Evolutionary conservation across 2,797 vertebrate genomes (phyloP), one percentile per base, ranked within the genome.

Genomic region (Sphenodon punctatus): DNA sequence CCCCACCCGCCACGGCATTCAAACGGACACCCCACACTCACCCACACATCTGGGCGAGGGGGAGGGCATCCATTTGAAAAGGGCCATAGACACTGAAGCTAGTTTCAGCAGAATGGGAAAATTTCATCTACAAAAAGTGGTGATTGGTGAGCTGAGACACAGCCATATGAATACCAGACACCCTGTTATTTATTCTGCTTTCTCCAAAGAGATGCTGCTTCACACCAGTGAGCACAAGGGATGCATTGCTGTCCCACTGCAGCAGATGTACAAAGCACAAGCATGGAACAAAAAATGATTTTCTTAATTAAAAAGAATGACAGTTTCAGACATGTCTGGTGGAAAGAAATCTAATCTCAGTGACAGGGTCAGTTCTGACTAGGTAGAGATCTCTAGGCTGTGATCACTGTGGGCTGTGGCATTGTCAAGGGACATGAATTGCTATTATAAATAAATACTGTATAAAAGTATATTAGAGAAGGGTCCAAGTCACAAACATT

Each of bases 241-340:
- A 30, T 39, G n/a, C 1, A 2, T 0, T 39, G 39, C 27, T 49
- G 73, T n/a, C n/a, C 58, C 2, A 1, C 19, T 27, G 60, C 25
- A 30, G n/a, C 4, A n/a, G 45, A 30, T 64, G 72, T 58, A 39
- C 41, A 53, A 38, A 27, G 27, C 2, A 60, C 27, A 27, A 80
- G 30, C 0, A 3, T 0, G 27, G 45, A 39, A 68, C 16, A 19
- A 5, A 4, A 7, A 12, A 69, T 58, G 20, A 72, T 89, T 67
- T 65, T 23, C 48, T 65, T 20, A 55, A 36, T 69, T 61, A 87
- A 69, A 76, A 67, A 68, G n/a, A 89, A 63, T 30, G 25, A 63
- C 13, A 25, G 32, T 46, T 77, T 61, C 68, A 60, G 56, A 34
- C 41, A 9, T 46, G 41, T 19, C 36, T 38, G 27, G 59, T 71